Percentiles rank a stretch among this genome's conserved stretches.
phyloP scores from a whole-genome alignment of 1,140 invertebrate genomes.

The Drosophila littoralis region DNA sequence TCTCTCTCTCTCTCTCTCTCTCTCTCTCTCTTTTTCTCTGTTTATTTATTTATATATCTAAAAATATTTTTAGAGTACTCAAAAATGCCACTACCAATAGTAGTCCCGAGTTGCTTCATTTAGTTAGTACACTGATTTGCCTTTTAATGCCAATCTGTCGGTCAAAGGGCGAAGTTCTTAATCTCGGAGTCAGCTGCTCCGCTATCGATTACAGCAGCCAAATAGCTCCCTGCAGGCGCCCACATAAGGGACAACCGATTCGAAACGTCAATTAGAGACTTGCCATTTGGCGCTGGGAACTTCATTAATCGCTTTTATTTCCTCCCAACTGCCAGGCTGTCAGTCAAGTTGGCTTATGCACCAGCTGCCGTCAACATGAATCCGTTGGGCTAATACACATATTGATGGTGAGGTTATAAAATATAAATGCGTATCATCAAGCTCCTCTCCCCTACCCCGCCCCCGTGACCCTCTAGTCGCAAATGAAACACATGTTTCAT shows the following conservation, averaged over 20 bases:
- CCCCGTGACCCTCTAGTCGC: not conserved
- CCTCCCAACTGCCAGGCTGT: constrained; percentile 35
- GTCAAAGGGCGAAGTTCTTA: constrained; percentile 20
- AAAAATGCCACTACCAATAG: not conserved
- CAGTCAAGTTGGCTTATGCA: constrained; percentile 52
- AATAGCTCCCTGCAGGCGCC: not conserved
- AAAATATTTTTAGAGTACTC: not conserved
- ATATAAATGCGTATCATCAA: constrained; percentile 44
- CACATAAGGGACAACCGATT: constrained; percentile 22
- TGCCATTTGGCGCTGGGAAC: constrained; percentile 60
- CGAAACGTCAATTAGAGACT: constrained; percentile 68
- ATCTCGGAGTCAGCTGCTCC: constrained; percentile 46
- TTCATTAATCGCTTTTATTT: constrained; percentile 72
- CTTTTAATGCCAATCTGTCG: constrained; percentile 40
- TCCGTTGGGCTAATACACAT: constrained; percentile 35
- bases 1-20: too few species aligned
- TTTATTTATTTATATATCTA: not conserved
- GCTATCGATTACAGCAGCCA: constrained; percentile 44
- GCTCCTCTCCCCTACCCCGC: not conserved
- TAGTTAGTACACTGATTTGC: constrained; percentile 15
- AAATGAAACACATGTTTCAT: constrained; percentile 67
- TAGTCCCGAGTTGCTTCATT: not conserved
- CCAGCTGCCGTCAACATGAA: constrained; percentile 61
- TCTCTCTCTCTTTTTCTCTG: not conserved
- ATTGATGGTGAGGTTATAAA: constrained; percentile 37